Evolutionary conservation across 2,113 vertebrate genomes (phyloP).

Genomic region (Megatriorchis doriae): DNA sequence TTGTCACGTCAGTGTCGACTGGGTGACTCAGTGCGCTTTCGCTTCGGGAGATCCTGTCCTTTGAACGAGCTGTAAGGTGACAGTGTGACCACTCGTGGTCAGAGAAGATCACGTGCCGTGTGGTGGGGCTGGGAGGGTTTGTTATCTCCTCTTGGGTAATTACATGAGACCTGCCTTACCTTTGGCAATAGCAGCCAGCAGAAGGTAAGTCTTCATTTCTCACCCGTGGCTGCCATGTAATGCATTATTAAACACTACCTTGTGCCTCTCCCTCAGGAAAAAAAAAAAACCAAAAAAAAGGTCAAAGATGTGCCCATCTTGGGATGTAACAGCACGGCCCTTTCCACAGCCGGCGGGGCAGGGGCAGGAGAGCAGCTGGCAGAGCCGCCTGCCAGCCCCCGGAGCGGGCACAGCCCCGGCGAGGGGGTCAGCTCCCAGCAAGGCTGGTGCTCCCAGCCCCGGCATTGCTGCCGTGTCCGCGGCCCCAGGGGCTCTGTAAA

Average conservation of each 20-base stretch:
- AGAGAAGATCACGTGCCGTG: background rate
- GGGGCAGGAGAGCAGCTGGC: background rate
- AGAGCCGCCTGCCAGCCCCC: background rate
- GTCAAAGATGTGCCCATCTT: background rate
- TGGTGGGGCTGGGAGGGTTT: background rate
- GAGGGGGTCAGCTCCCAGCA: background rate
- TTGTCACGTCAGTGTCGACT: background rate
- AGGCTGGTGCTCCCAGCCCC: background rate
- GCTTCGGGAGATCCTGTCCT: background rate
- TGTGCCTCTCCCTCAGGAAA: background rate
- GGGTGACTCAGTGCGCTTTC: background rate
- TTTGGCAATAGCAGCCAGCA: background rate
- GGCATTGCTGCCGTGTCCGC: rapidly evolving
- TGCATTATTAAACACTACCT: background rate
- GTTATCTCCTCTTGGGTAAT: background rate
- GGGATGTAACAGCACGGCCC: background rate
- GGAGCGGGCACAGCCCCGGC: rapidly evolving
- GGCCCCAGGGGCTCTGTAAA: background rate
- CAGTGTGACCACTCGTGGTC: background rate
- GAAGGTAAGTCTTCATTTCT: background rate
- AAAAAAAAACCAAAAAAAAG: background rate
- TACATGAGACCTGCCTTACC: background rate
- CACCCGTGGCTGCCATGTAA: background rate
- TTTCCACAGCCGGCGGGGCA: background rate
- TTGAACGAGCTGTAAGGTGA: background rate